Evolutionary conservation across 2,888 invertebrate genomes (phyloP).

Genomic region (Trachelus troglodyta): DNA sequence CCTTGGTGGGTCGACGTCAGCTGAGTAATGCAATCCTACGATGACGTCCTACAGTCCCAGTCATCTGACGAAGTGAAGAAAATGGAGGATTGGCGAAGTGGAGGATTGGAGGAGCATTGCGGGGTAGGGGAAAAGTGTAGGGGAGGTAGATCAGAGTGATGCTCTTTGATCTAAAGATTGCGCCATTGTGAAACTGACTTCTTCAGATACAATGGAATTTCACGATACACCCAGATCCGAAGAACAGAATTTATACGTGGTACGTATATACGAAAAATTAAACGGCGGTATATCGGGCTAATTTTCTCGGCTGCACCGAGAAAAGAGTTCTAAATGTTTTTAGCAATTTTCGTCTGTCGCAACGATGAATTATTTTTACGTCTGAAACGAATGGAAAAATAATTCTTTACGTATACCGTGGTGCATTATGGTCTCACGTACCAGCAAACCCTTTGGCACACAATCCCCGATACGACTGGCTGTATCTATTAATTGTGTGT

Average conservation of each 20-base stretch:
- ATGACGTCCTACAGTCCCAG: background rate
- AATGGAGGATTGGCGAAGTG: background rate
- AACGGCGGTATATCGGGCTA: background rate
- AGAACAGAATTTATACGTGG: background rate
- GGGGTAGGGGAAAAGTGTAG: background rate
- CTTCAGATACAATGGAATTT: background rate
- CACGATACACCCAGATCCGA: background rate
- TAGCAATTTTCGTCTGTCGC: background rate
- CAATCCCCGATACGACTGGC: background rate
- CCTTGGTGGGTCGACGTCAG: conserved; percentile 1
- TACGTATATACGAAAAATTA: background rate
- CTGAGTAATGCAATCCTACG: background rate
- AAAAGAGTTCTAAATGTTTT: background rate
- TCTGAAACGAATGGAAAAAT: background rate
- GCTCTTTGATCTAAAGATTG: background rate
- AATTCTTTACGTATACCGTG: background rate
- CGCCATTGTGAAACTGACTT: background rate
- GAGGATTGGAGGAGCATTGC: background rate
- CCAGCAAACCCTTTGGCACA: background rate
- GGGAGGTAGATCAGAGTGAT: background rate
- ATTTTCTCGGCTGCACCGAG: background rate
- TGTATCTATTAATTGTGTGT: background rate
- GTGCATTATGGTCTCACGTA: background rate
- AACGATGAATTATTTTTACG: background rate
- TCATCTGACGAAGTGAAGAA: background rate